Evolutionary conservation across 2,797 vertebrate genomes (phyloP).

Genomic region (Decapterus maruadsi): DNA sequence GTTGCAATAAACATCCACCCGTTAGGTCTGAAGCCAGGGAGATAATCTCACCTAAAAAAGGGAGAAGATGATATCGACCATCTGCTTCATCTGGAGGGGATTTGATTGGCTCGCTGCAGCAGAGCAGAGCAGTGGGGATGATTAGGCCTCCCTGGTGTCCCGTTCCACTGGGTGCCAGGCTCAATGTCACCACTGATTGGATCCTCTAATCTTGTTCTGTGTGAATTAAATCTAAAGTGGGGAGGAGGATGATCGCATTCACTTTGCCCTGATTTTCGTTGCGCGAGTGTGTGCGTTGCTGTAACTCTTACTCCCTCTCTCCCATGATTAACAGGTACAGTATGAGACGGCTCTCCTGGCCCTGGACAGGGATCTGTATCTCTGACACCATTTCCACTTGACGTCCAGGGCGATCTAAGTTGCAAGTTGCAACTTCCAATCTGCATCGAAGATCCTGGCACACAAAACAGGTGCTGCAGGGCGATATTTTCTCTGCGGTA

Average conservation of each 20-base stretch:
- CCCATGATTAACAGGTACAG: conserved; percentile 34
- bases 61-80: conserved; percentile 77
- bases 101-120: conserved; percentile 69
- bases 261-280: conserved; percentile 42
- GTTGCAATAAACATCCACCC: conserved; percentile 40
- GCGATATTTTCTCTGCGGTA: neutral
- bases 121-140: conserved; percentile 59
- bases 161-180: conserved; percentile 68
- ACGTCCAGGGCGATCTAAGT: neutral
- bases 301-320: conserved; percentile 24
- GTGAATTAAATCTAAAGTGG: conserved; percentile 79
- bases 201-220: conserved; percentile 80
- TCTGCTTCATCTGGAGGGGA: conserved; percentile 76
- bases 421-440: conserved; percentile 13
- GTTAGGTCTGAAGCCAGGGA: conserved; percentile 43
- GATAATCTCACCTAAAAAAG: conserved; percentile 79
- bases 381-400: conserved; percentile 37
- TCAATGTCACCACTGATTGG: conserved; percentile 84
- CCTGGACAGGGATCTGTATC: conserved; percentile 18
- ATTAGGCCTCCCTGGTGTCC: conserved; percentile 77
- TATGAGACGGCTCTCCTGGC: neutral
- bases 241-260: conserved; percentile 52
- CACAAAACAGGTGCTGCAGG: neutral
- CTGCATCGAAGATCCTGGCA: neutral
- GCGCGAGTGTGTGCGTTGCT: conserved; percentile 20